These are phyloP conservation scores for Calyptommatus sinebrachiatus DNA, from an alignment of 2,113 vertebrate genomes.

Conservation along the genomic window DNA sequence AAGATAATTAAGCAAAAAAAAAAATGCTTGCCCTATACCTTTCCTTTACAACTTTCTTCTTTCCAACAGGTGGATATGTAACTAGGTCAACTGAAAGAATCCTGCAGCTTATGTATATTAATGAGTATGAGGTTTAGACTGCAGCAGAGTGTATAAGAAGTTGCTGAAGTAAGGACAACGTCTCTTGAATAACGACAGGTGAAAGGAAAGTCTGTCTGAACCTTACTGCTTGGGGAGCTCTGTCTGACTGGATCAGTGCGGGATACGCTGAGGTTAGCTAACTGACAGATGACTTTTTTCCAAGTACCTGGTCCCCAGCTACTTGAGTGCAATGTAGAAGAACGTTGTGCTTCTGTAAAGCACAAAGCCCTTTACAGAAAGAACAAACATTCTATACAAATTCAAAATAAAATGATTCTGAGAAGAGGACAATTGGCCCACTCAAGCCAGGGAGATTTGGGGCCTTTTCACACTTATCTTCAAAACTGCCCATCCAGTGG, in stretches of 20 bases:
- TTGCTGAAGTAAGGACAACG: slow-evolving; percentile 49
- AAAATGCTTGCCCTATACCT: background rate
- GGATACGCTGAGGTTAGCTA: slow-evolving; percentile 2
- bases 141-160: slow-evolving; percentile 34
- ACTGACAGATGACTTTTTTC: slow-evolving; percentile 21
- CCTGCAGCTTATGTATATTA: slow-evolving; percentile 42
- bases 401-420: background rate
- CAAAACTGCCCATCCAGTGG: too few species aligned
- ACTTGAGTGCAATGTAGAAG: slow-evolving; percentile 8
- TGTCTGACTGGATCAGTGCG: accelerated
- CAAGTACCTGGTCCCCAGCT: background rate
- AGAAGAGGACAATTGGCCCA: background rate
- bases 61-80: slow-evolving; percentile 43
- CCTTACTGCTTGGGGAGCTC: background rate
- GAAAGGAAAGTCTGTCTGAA: slow-evolving; percentile 37
- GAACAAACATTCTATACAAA: background rate
- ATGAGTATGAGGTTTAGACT: slow-evolving; percentile 43
- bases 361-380: background rate
- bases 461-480: too few species aligned
- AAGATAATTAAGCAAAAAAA: too few species aligned
- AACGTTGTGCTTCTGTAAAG: background rate
- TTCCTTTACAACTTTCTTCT: slow-evolving; percentile 25
- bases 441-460: background rate
- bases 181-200: slow-evolving; percentile 38
- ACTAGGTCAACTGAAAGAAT: slow-evolving; percentile 56